Conservation (phyloP, 2,888 invertebrate species). For the Electrophaes corylata region DNA sequence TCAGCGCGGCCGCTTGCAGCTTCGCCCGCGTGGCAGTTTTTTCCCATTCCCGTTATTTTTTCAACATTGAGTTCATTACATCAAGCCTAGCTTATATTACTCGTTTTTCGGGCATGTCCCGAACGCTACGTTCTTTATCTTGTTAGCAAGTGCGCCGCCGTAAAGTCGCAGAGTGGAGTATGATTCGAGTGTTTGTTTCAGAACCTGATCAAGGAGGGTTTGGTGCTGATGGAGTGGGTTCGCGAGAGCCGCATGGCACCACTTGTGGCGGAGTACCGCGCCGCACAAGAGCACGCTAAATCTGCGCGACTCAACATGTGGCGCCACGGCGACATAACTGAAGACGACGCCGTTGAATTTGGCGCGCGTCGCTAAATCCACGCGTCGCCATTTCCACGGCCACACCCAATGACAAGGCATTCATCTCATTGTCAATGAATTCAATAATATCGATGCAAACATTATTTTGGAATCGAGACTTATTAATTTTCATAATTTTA, state of each 20-base stretch:
- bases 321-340: slow-evolving; percentile 99
- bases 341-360: slow-evolving; percentile 90
- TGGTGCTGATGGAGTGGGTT: slow-evolving; percentile 91
- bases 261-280: slow-evolving; percentile 91
- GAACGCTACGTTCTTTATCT: no score
- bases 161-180: no score
- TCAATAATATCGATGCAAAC: slow-evolving; percentile 1
- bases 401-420: slow-evolving; percentile 1
- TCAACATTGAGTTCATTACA: no score
- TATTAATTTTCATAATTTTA: slow-evolving; percentile 2
- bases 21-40: no score
- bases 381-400: not conserved
- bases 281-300: slow-evolving; percentile 94
- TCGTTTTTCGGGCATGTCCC: no score
- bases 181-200: slow-evolving; percentile 60
- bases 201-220: slow-evolving; percentile 93
- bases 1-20: no score
- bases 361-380: slow-evolving; percentile 69
- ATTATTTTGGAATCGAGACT: slow-evolving; percentile 1
- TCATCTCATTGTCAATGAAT: not conserved
- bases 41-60: no score
- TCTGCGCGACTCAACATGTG: slow-evolving; percentile 95
- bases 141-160: no score
- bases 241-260: slow-evolving; percentile 92
- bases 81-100: no score